Evolutionary conservation across 2,888 invertebrate species (phyloP).

Genomic region (Dendrolimus houi): DNA sequence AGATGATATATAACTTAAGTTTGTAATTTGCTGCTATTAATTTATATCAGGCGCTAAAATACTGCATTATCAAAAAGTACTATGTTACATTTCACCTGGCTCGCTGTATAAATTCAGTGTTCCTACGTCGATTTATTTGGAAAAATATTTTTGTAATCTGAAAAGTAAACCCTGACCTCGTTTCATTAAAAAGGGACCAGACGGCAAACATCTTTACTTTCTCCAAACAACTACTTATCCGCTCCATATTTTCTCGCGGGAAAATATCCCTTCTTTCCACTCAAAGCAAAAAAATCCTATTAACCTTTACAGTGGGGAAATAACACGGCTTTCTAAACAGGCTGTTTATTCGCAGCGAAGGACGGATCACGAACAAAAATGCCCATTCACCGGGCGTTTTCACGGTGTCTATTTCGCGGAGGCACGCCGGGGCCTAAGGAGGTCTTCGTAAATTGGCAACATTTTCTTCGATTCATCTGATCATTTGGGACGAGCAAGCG

Average conservation of each 20-base stretch:
- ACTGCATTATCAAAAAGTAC: no score
- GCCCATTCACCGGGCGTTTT: not conserved
- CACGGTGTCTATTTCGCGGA: not conserved
- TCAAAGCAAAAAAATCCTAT: not conserved
- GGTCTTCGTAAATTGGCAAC: not conserved
- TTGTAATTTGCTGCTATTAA: no score
- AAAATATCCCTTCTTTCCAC: not conserved
- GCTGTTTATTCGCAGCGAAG: not conserved
- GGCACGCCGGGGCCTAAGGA: not conserved
- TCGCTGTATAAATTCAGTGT: no score
- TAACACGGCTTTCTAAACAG: not conserved
- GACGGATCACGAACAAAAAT: not conserved
- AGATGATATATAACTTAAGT: no score
- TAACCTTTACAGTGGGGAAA: not conserved
- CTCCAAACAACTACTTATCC: not conserved
- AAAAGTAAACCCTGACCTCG: not conserved
- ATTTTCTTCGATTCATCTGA: not conserved
- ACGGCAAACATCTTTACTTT: not conserved
- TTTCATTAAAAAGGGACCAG: not conserved
- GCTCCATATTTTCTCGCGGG: not conserved
- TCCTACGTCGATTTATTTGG: no score
- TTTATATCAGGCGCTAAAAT: no score
- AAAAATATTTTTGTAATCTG: not conserved
- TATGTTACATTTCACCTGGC: no score
- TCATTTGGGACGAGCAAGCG: not conserved